Conservation (phyloP, 1,140 invertebrate species). For the Alviniconcha marisindica region DNA sequence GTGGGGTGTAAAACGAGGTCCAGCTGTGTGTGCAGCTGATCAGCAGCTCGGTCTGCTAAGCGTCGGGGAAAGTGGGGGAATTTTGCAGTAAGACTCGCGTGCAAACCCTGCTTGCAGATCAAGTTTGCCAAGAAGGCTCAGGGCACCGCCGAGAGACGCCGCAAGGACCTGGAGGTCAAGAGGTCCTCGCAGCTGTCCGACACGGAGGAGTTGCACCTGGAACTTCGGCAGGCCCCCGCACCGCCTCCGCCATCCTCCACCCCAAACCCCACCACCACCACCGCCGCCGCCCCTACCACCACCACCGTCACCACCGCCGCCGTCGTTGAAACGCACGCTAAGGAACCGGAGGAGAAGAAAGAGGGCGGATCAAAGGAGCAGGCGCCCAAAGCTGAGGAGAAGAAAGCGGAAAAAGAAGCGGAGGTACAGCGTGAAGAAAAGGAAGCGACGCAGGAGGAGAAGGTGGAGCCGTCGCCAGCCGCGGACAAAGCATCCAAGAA, state of each 20-base stretch:
- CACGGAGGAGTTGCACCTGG: constrained; percentile 43
- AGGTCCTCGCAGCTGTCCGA: constrained; percentile 44
- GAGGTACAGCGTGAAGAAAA: constrained; percentile 31
- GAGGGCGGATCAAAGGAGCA: not conserved
- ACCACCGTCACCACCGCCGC: constrained; percentile 34
- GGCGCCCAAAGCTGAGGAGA: not conserved
- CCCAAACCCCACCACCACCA: constrained; percentile 34
- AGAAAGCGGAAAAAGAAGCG: not conserved
- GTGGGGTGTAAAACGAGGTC: no score
- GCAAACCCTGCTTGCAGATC: constrained; percentile 53
- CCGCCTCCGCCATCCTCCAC: constrained; percentile 16
- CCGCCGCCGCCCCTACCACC: constrained; percentile 25
- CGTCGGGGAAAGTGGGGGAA: not conserved
- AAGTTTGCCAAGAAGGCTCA: constrained; percentile 67
- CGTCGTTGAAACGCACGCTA: constrained; percentile 44
- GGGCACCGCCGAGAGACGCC: constrained; percentile 60
- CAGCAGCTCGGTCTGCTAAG: no score
- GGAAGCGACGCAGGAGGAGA: not conserved
- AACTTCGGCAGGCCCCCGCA: constrained; percentile 46
- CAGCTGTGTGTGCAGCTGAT: no score
- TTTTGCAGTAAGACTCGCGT: no score
- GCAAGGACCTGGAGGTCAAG: constrained; percentile 59
- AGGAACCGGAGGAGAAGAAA: constrained; percentile 35
- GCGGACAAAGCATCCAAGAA: not conserved
- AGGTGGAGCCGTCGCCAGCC: not conserved